A percentile compares a stretch with the other conserved stretches of the same genome.
Evolutionary conservation across 1,140 invertebrate genomes (phyloP).

Genomic region (Ceratoteleas bidentatus): DNA sequence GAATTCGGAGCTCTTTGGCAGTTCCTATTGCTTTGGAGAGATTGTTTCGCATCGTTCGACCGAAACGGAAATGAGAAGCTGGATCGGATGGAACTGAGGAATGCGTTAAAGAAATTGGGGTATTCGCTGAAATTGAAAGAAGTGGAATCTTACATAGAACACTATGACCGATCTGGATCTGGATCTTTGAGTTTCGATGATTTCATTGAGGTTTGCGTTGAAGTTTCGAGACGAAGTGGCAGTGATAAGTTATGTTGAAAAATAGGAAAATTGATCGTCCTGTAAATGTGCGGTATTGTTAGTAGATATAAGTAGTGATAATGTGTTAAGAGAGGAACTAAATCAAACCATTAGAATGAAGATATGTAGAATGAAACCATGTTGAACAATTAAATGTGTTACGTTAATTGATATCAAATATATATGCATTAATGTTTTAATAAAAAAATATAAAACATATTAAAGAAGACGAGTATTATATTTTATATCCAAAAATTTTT

Average conservation of each 20-base stretch:
- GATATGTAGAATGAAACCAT: too few relatives aligned
- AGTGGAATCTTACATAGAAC: slow-evolving; percentile 84
- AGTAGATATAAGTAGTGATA: too few relatives aligned
- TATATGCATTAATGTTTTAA: too few relatives aligned
- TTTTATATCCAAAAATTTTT: too few relatives aligned
- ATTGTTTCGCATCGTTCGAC: slow-evolving; percentile 97
- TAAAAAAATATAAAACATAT: too few relatives aligned
- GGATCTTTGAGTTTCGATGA: slow-evolving; percentile 98
- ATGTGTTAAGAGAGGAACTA: too few relatives aligned
- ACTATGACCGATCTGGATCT: slow-evolving; percentile 95
- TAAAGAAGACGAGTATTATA: too few relatives aligned
- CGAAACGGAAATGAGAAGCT: slow-evolving; percentile 96
- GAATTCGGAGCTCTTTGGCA: slow-evolving; percentile 98
- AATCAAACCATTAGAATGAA: too few relatives aligned
- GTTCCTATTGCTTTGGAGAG: slow-evolving; percentile 98
- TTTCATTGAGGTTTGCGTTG: slow-evolving; percentile 97
- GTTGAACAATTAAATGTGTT: too few relatives aligned
- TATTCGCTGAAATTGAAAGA: slow-evolving; percentile 88
- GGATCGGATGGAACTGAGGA: slow-evolving; percentile 93
- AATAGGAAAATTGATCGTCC: background rate
- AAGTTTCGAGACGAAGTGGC: slow-evolving; percentile 10
- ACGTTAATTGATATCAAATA: too few relatives aligned
- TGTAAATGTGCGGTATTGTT: too few relatives aligned
- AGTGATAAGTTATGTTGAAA: slow-evolving; percentile 5
- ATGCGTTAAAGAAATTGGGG: slow-evolving; percentile 95